These are phyloP conservation scores for Ophthalmolycus amberensis DNA, from an alignment of 2,113 vertebrate species.

Conservation along the genomic window DNA sequence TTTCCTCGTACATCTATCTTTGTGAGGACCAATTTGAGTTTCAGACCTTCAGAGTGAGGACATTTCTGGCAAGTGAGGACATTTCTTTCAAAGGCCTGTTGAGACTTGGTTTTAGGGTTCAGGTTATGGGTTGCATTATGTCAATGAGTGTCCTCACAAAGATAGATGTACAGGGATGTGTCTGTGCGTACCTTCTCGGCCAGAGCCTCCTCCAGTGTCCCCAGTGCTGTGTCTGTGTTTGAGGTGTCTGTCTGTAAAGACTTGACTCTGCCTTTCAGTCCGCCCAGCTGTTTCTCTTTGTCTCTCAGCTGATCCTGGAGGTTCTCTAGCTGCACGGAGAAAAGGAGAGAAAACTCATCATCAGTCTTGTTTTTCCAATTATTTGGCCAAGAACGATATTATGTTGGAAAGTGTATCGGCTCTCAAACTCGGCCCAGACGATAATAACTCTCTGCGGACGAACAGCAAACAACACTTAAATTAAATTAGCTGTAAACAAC, in stretches of 20 bases:
- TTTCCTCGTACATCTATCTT: background rate
- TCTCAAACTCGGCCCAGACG: background rate
- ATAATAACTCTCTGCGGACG: background rate
- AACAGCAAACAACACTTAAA: conserved; percentile 3
- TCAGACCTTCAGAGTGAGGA: background rate
- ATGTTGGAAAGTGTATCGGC: background rate
- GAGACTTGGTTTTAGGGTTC: background rate
- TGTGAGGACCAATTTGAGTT: background rate
- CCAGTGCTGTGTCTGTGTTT: conserved; percentile 93
- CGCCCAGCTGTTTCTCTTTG: conserved; percentile 94
- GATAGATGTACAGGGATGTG: background rate
- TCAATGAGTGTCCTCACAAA: background rate
- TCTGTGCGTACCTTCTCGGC: conserved; percentile 88
- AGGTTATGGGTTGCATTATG: background rate
- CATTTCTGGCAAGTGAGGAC: background rate
- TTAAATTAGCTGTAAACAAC: background rate
- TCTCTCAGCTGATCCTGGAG: conserved; percentile 94
- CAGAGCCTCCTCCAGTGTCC: conserved; percentile 92
- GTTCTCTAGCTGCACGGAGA: conserved; percentile 88
- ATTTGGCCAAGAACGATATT: background rate
- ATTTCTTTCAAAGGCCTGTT: background rate
- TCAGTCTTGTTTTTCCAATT: background rate
- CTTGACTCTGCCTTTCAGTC: conserved; percentile 92
- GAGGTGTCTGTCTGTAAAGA: conserved; percentile 93
- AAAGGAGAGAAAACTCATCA: conserved; percentile 1